Percentiles rank a stretch among this genome's conserved stretches.
Evolutionary conservation across 1,140 invertebrate species (phyloP).

Genomic region (Drosophila mayri): DNA sequence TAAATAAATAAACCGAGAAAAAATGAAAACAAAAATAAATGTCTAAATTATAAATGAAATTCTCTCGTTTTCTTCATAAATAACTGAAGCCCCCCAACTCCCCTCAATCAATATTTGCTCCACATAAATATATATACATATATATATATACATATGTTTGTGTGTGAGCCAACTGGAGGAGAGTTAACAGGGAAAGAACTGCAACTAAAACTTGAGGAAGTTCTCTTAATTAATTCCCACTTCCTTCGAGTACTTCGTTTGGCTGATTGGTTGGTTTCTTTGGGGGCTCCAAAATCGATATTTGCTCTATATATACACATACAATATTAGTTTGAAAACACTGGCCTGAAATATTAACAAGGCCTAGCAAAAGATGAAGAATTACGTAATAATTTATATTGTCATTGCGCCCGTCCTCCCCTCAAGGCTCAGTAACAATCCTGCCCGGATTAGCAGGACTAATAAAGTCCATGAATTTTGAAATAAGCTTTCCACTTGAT

Average conservation of each 20-base stretch:
- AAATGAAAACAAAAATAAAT: conserved; percentile 76
- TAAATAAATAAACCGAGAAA: conserved; percentile 45
- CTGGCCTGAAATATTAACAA: conserved; percentile 24
- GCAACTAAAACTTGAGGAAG: conserved; percentile 42
- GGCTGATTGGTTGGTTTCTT: conserved; percentile 1
- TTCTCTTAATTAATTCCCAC: conserved; percentile 41
- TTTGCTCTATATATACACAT: conserved; percentile 11
- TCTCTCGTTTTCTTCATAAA: conserved; percentile 43
- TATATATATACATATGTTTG: background rate
- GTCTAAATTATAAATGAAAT: conserved; percentile 78
- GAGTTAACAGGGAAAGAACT: conserved; percentile 32
- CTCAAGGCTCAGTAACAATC: conserved; percentile 8
- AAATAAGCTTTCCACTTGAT: conserved; percentile 23
- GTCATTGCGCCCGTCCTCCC: conserved; percentile 16
- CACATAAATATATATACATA: conserved; percentile 15
- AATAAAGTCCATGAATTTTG: conserved; percentile 24
- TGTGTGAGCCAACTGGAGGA: background rate
- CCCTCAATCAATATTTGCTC: conserved; percentile 47
- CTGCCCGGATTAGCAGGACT: conserved; percentile 37
- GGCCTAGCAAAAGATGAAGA: conserved; percentile 5
- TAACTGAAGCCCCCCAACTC: conserved; percentile 1
- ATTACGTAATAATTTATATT: conserved; percentile 38
- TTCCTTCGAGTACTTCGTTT: background rate
- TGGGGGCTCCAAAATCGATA: conserved; percentile 34
- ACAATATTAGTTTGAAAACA: conserved; percentile 15